These are phyloP conservation scores for Clarias gariepinus DNA, from an alignment of 2,113 vertebrate genomes.

Conservation along the genomic window DNA sequence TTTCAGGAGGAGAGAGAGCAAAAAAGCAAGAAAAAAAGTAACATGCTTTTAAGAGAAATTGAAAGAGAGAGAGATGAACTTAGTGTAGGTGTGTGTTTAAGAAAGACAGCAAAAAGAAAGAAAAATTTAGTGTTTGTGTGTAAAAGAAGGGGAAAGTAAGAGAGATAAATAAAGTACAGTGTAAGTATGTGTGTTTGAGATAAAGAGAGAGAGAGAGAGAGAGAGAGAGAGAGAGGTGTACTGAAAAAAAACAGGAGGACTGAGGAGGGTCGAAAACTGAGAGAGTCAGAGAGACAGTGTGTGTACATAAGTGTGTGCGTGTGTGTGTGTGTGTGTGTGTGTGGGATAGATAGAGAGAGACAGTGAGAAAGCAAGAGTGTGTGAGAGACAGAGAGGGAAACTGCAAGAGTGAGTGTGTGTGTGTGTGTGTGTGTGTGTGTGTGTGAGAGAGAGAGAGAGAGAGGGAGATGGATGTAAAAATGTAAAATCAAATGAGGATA, in stretches of 20 bases:
- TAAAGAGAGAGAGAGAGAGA: background rate
- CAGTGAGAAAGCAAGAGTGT: background rate
- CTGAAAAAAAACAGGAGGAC: no score
- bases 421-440: constrained; percentile 8
- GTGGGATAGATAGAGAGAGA: background rate
- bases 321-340: constrained; percentile 8
- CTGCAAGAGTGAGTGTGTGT: background rate
- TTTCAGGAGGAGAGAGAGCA: constrained; percentile 18
- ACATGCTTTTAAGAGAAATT: background rate
- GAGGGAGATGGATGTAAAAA: constrained; percentile 65
- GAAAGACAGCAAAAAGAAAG: no score
- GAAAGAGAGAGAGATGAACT: background rate
- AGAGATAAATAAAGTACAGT: background rate
- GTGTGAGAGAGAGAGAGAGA: constrained; percentile 44
- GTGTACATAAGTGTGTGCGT: no score
- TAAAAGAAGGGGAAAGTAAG: constrained; percentile 29
- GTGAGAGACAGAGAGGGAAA: constrained; percentile 27
- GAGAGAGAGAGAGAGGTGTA: background rate
- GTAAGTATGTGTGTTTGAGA: background rate
- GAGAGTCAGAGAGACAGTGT: no score
- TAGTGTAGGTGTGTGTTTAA: background rate
- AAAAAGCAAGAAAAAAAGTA: no score
- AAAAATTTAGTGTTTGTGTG: background rate
- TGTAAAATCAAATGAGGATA: constrained; percentile 54
- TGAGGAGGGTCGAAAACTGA: no score